These are phyloP conservation scores for Paguma larvata DNA, from an alignment of 2,797 vertebrate species.

Conservation along the genomic window DNA sequence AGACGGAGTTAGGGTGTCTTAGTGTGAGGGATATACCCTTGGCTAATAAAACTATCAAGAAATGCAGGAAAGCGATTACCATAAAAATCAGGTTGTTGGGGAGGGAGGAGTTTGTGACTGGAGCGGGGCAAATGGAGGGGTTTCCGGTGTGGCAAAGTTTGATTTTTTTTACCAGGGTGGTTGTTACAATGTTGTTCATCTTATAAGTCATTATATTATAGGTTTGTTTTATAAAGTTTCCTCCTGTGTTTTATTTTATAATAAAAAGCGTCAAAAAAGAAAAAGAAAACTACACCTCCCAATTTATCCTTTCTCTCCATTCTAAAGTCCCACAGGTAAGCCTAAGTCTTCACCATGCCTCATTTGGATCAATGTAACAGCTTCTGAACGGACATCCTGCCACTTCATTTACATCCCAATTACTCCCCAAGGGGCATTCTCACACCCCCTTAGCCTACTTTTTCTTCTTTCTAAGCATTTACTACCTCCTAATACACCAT, in stretches of 20 bases:
- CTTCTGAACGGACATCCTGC: background rate
- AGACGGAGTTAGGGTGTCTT: background rate
- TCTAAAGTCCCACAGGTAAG: background rate
- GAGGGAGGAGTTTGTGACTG: background rate
- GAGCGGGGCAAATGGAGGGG: background rate
- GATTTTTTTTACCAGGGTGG: background rate
- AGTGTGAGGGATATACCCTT: background rate
- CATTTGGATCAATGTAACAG: background rate
- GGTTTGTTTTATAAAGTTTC: background rate
- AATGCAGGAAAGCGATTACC: background rate
- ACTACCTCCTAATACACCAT: background rate
- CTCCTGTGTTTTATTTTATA: background rate
- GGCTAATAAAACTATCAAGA: background rate
- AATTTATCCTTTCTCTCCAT: background rate
- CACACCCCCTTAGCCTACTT: background rate
- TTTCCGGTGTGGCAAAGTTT: background rate
- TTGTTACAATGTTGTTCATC: background rate
- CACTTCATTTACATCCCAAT: background rate
- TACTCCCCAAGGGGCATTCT: background rate
- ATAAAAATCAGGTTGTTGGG: background rate
- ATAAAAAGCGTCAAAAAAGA: background rate
- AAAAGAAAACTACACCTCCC: background rate
- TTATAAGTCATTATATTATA: background rate
- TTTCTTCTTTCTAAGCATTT: slow-evolving; percentile 26
- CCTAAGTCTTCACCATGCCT: background rate